phyloP scores from a whole-genome alignment of 2,888 invertebrate species.

The Drosophila borealis region DNA sequence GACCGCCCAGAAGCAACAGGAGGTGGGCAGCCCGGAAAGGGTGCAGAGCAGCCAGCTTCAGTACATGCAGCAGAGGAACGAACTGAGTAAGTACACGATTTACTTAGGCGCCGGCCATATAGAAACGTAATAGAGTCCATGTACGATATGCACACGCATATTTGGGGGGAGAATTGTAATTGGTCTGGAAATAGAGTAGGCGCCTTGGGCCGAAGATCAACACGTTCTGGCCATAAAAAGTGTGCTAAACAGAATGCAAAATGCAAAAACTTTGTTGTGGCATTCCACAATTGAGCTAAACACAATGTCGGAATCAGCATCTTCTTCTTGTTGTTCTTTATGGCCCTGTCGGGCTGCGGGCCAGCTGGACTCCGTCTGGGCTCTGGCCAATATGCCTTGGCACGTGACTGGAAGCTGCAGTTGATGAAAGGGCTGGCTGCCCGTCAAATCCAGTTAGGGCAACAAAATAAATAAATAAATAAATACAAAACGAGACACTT shows the following conservation, averaged over 20 bases:
- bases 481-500: conserved; percentile 38
- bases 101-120: background rate
- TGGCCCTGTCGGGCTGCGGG: conserved; percentile 17
- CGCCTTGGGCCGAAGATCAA: conserved; percentile 50
- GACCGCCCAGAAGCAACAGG: conserved; percentile 77
- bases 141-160: background rate
- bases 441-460: conserved; percentile 25
- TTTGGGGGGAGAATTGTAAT: background rate
- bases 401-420: conserved; percentile 56
- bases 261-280: conserved; percentile 29
- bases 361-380: conserved; percentile 18
- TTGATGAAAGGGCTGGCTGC: conserved; percentile 38
- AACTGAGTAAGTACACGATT: conserved; percentile 49
- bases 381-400: conserved; percentile 22
- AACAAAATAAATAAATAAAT: conserved; percentile 4
- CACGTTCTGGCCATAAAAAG: conserved; percentile 76
- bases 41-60: conserved; percentile 56
- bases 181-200: conserved; percentile 42
- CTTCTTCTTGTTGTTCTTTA: conserved; percentile 33
- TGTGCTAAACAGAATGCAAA: conserved; percentile 62
- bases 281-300: conserved; percentile 29
- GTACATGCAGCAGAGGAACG: conserved; percentile 14
- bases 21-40: conserved; percentile 73
- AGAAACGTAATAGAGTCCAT: background rate
- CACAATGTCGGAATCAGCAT: conserved; percentile 39